Conservation (phyloP, 2,797 vertebrate species). For the Gila robusta region DNA sequence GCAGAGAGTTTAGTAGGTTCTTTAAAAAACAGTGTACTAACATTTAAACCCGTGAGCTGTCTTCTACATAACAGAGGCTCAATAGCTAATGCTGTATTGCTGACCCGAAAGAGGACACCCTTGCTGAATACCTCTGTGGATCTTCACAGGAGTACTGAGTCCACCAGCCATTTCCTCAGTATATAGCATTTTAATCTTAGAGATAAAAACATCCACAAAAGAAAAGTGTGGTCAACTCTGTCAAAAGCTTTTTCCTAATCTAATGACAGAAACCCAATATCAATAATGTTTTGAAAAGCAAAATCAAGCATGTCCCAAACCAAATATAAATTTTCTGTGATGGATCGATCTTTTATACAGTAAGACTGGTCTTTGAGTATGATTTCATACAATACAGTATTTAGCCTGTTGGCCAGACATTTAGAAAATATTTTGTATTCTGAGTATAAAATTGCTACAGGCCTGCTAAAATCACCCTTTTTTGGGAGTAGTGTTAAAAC, state of each 20-base stretch:
- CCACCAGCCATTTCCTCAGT: too few relatives aligned
- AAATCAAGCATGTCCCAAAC: not conserved
- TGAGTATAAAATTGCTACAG: not conserved
- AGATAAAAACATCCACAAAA: too few relatives aligned
- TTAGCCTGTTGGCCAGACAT: not conserved
- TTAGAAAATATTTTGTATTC: not conserved
- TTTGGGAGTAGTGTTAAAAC: not conserved
- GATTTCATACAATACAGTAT: not conserved
- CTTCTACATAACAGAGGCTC: too few relatives aligned
- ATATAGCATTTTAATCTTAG: too few relatives aligned
- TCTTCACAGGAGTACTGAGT: too few relatives aligned
- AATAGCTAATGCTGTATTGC: too few relatives aligned
- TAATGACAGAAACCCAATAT: not conserved
- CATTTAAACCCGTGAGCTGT: too few relatives aligned
- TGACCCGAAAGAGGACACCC: too few relatives aligned
- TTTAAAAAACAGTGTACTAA: too few relatives aligned
- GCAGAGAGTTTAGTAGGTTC: too few relatives aligned
- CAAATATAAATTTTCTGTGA: not conserved
- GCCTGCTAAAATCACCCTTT: not conserved
- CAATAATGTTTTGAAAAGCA: not conserved
- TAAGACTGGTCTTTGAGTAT: not conserved
- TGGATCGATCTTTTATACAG: not conserved
- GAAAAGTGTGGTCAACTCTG: not conserved
- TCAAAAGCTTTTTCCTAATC: too few relatives aligned
- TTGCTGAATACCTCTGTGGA: too few relatives aligned